A percentile compares a stretch with the other conserved stretches of the same genome.
Conservation (phyloP, 23 tunicate species). For the Halocynthia aurantium region DNA sequence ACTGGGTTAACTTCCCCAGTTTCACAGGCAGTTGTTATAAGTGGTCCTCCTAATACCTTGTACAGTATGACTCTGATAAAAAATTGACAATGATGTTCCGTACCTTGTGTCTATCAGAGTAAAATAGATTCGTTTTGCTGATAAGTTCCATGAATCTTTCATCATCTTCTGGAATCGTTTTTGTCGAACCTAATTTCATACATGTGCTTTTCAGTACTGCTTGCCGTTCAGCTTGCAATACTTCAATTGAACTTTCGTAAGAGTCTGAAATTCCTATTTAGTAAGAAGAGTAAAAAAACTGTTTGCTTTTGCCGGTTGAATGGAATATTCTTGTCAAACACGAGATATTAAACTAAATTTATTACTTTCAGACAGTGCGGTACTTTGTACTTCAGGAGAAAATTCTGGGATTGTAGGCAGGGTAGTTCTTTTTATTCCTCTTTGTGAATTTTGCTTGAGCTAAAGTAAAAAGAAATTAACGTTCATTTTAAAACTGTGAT, state of each 20-base stretch:
- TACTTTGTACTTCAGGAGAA: too few species aligned
- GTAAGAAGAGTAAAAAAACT: neutral
- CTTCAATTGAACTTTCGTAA: neutral
- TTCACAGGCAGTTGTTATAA: too few species aligned
- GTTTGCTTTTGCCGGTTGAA: neutral
- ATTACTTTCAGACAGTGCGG: too few species aligned
- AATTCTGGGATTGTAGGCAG: too few species aligned
- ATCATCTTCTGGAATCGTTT: neutral
- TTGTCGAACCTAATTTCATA: neutral
- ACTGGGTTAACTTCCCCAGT: too few species aligned
- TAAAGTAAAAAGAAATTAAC: too few species aligned
- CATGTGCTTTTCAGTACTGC: neutral
- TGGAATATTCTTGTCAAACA: too few species aligned
- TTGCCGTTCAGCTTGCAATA: neutral
- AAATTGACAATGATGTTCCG: neutral
- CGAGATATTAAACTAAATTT: too few species aligned
- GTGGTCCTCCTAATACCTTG: too few species aligned
- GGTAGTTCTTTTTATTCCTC: too few species aligned
- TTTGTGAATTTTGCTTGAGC: too few species aligned
- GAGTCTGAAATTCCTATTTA: neutral
- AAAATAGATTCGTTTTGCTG: neutral
- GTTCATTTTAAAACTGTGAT: too few species aligned
- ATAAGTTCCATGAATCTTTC: neutral
- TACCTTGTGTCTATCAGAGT: conserved; percentile 6
- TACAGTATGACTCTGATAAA: neutral